phyloP scores from a whole-genome alignment of 2,113 vertebrate species.

The Thunnus thynnus region DNA sequence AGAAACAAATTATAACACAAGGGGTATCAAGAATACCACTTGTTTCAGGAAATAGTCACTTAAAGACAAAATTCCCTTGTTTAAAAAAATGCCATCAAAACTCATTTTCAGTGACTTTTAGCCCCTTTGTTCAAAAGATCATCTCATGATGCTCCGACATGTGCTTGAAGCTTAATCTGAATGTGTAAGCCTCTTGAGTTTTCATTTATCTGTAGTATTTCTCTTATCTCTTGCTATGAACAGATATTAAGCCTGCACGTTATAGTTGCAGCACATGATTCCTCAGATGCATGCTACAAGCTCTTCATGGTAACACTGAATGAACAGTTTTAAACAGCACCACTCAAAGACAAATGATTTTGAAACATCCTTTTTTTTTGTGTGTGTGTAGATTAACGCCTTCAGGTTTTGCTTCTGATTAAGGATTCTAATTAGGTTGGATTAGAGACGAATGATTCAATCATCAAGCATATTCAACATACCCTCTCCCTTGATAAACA shows the following conservation, averaged over 20 bases:
- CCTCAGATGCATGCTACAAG: neutral
- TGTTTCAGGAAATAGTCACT: too few species aligned
- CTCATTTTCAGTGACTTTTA: neutral
- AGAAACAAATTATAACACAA: too few species aligned
- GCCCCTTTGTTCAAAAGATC: neutral
- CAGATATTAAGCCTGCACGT: neutral
- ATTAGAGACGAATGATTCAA: neutral
- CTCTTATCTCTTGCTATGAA: neutral
- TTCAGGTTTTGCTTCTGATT: neutral
- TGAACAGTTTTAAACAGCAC: too few species aligned
- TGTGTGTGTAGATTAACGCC: neutral
- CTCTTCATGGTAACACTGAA: neutral
- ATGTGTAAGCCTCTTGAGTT: neutral
- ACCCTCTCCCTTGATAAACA: slow-evolving; percentile 19
- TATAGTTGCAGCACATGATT: neutral
- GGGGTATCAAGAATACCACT: too few species aligned
- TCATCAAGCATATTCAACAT: neutral
- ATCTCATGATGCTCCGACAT: neutral
- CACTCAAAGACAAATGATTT: too few species aligned
- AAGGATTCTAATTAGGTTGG: neutral
- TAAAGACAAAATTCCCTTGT: too few species aligned
- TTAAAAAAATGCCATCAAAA: too few species aligned
- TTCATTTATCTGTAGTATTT: slow-evolving; percentile 1
- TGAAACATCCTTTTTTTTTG: neutral
- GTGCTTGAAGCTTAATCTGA: slow-evolving; percentile 9